phyloP scores from a whole-genome alignment of 2,888 invertebrate genomes.

The Scrobipalpa atriplicella region DNA sequence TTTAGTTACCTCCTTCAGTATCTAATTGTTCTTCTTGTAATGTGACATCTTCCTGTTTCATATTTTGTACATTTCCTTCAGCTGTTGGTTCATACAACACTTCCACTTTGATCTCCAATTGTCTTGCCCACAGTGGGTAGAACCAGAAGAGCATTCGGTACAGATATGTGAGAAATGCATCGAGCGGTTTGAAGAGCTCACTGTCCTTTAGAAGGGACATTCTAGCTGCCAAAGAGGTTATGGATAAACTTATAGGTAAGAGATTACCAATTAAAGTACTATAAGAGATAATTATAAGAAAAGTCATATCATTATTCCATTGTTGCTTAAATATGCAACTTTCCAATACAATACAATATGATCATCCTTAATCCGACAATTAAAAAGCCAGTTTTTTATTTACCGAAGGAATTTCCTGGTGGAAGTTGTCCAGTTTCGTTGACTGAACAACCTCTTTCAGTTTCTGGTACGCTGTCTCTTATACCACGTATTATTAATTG shows the following conservation, averaged over 20 bases:
- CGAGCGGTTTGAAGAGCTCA: conserved; percentile 37
- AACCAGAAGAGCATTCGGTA: conserved; percentile 28
- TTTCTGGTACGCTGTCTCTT: too few relatives aligned
- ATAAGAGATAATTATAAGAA: neutral
- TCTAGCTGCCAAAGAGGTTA: neutral
- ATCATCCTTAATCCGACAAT: too few relatives aligned
- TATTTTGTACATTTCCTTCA: conserved; percentile 1
- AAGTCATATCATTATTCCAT: too few relatives aligned
- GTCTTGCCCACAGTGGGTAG: conserved; percentile 25
- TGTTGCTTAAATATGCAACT: too few relatives aligned
- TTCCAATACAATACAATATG: too few relatives aligned
- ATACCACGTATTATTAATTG: neutral
- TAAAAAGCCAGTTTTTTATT: too few relatives aligned
- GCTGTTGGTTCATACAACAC: neutral
- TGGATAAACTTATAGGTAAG: neutral
- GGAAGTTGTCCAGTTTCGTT: too few relatives aligned
- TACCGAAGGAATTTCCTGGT: too few relatives aligned
- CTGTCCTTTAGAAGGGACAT: conserved; percentile 34
- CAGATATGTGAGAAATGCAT: conserved; percentile 44
- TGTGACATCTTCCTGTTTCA: neutral
- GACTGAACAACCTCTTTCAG: too few relatives aligned
- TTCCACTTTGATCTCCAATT: neutral
- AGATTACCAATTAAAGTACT: neutral
- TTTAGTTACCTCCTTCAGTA: neutral
- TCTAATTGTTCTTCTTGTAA: neutral